These are phyloP conservation scores for Hypercompe scribonia DNA, from an alignment of 2,888 invertebrate genomes.

Conservation along the genomic window DNA sequence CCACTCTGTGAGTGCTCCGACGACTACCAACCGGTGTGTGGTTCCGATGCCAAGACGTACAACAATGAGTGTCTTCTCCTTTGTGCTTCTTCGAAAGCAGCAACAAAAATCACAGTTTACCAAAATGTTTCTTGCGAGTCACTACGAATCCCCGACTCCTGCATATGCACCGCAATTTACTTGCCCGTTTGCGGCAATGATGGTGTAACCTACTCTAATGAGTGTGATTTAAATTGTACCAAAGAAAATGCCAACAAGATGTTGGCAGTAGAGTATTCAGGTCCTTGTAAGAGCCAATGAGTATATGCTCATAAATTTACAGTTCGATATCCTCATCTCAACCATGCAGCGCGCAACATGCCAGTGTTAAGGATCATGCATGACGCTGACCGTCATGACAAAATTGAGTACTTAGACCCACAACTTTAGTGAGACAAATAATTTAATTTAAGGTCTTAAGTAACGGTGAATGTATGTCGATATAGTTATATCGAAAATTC, in stretches of 20 bases:
- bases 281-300: neutral
- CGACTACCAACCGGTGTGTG: neutral
- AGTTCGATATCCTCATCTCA: conserved; percentile 60
- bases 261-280: neutral
- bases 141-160: neutral
- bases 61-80: neutral
- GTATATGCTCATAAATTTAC: conserved; percentile 52
- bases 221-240: conserved; percentile 2
- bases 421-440: no score
- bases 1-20: neutral
- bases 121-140: conserved; percentile 1
- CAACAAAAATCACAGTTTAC: neutral
- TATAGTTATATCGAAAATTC: no score
- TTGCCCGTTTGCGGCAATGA: conserved; percentile 11
- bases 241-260: neutral
- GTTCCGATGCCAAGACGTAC: conserved; percentile 12
- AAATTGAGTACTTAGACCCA: neutral
- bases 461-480: no score
- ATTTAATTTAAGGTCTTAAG: no score
- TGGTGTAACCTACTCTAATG: conserved; percentile 5
- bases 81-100: conserved; percentile 7
- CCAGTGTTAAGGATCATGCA: conserved; percentile 33
- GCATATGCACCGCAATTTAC: neutral
- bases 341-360: conserved; percentile 49
- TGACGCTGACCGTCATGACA: conserved; percentile 33